A percentile compares a stretch with the other conserved stretches of the same genome.
phyloP scores from a whole-genome alignment of 2,888 invertebrate species.

The Tridacna crocea region DNA sequence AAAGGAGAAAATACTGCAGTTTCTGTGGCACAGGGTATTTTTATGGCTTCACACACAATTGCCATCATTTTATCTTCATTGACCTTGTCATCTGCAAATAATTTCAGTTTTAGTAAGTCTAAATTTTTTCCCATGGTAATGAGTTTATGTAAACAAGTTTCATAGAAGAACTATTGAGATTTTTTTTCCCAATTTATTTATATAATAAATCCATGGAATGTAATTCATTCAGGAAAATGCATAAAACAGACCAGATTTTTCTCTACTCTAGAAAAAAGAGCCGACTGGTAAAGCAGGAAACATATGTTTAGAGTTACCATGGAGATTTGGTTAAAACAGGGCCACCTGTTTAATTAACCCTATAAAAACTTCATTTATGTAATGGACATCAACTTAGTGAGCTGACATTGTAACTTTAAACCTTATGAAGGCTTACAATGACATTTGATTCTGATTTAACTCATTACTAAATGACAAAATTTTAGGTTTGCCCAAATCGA shows the following conservation, averaged over 20 bases:
- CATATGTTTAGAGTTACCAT: slow-evolving; percentile 27
- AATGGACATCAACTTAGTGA: neutral
- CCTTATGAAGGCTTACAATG: no score
- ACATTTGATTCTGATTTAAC: neutral
- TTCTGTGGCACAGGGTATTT: neutral
- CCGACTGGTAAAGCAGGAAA: slow-evolving; percentile 8
- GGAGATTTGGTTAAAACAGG: slow-evolving; percentile 15
- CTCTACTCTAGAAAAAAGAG: neutral
- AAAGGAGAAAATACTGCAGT: neutral
- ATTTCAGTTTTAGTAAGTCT: no score
- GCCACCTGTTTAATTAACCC: slow-evolving; percentile 29
- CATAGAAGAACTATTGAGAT: no score
- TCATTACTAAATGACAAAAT: neutral
- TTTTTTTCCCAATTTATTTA: no score
- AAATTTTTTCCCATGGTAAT: no score
- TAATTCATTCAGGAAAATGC: neutral
- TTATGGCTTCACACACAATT: no score
- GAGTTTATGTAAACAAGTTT: no score
- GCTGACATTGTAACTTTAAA: no score
- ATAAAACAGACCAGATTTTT: slow-evolving; percentile 12
- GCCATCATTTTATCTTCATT: no score
- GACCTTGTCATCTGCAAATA: no score
- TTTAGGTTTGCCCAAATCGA: neutral
- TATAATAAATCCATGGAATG: no score
- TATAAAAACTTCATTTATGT: slow-evolving; percentile 18